phyloP scores from a whole-genome alignment of 2,113 vertebrate genomes.

The Tragelaphus scriptus region DNA sequence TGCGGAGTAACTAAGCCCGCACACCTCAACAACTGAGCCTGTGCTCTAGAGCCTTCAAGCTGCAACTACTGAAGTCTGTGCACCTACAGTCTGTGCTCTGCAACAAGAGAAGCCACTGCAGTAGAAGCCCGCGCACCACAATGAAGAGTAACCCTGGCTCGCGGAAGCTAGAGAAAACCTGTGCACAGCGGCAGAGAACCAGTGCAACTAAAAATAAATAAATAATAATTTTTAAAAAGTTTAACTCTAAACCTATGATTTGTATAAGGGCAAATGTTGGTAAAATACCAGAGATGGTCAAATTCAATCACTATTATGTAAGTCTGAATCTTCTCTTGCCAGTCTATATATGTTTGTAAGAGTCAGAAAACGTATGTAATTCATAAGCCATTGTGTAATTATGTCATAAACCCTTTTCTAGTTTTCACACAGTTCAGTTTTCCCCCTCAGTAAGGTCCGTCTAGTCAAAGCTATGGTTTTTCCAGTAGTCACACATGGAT shows the following conservation, averaged over 20 bases:
- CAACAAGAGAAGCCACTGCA: neutral
- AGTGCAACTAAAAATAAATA: neutral
- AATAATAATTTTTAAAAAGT: neutral
- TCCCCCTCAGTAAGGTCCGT: neutral
- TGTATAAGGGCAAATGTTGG: neutral
- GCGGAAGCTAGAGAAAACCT: neutral
- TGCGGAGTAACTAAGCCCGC: neutral
- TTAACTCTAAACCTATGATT: neutral
- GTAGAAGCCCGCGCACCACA: neutral
- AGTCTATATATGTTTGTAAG: neutral
- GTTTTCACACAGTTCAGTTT: neutral
- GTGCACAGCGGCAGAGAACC: neutral
- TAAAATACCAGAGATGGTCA: neutral
- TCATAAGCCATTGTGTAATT: neutral
- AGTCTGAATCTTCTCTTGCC: neutral
- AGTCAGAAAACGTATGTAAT: neutral
- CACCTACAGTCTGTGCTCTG: neutral
- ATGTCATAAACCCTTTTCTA: neutral
- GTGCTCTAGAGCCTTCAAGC: neutral
- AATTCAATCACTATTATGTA: neutral
- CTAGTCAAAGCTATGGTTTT: neutral
- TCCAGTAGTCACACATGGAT: neutral
- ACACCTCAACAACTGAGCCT: neutral
- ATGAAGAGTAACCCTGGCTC: neutral
- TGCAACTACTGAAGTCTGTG: neutral